A percentile compares a stretch with the other conserved stretches of the same genome.
Evolutionary conservation across 1,140 invertebrate species (phyloP).

Genomic region (Mya arenaria): DNA sequence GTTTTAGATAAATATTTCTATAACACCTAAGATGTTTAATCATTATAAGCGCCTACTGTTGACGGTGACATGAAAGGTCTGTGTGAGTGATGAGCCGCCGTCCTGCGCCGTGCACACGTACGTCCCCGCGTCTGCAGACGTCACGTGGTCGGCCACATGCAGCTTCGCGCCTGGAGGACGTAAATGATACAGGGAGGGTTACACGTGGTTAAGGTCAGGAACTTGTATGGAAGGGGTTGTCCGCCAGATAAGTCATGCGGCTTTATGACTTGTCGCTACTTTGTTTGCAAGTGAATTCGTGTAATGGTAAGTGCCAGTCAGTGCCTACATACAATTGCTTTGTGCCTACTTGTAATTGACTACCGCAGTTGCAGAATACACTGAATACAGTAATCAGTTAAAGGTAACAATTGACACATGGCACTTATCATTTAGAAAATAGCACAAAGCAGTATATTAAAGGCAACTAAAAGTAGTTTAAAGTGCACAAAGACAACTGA

Average conservation of each 20-base stretch:
- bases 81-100: constrained; percentile 11
- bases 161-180: neutral
- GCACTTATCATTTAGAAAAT: no score
- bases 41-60: constrained; percentile 9
- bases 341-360: neutral
- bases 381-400: no score
- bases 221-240: no score
- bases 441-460: no score
- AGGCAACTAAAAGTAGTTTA: no score
- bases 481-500: no score
- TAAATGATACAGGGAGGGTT: neutral
- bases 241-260: no score
- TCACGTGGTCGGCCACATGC: neutral
- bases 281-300: neutral
- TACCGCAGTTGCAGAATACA: no score
- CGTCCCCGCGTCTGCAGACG: neutral
- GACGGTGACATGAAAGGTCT: constrained; percentile 14
- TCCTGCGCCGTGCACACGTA: constrained; percentile 20
- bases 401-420: no score
- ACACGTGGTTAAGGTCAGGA: neutral
- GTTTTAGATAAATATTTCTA: constrained; percentile 81
- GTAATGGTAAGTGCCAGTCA: neutral
- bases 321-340: neutral
- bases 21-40: constrained; percentile 69
- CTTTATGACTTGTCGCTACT: no score